Base-by-base conservation (phyloP, 1,140 invertebrate genomes). In the Caenorhabditis brenneri region DNA sequence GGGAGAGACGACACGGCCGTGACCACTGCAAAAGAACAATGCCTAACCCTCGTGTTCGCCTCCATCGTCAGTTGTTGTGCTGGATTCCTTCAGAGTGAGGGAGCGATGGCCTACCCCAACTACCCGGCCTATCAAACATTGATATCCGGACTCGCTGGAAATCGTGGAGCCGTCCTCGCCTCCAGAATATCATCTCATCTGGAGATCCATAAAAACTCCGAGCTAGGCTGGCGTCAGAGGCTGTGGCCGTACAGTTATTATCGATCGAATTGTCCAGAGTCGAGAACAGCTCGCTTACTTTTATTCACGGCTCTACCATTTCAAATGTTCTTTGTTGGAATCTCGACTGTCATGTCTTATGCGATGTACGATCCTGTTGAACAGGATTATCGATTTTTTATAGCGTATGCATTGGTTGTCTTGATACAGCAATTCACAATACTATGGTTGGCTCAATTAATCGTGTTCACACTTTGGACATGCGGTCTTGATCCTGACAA, bases 281-380 rank as follows among this genome's bases (percentile, higher is more conserved):
- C 65, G 4, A 33, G 22, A 46, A 74, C 65, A n/a, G 65, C 65
- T 7, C 33, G 65, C 7, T 36, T 74, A 6, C 22, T 74, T n/a
- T 74, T 74, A 31, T 74, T 74, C 65, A 74, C 65, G 5, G 65
- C 65, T 1, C 36, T 74, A 22, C 65, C 65, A 31, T 74, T 74
- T 74, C 65, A 74, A 42, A 42, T 74, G 65, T 74, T 74, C 36
- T 74, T 74, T 74, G 65, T 74, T 24, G 65, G 36, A 16, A 39
- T 74, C 4, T 74, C 65, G 2, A 74, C 65, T n/a, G 65, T 15
- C 0, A 42, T 74, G 22, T 74, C 65, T 4, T 74, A 19, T 74
- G n/a, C 5, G 19, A 65, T 74, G 5, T 39, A 42, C 24, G 36
- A 39, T 2, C 65, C 65, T 12, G 65, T 74, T 24, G 65, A 74